Percentiles rank a stretch among this genome's conserved stretches.
These are phyloP conservation scores for Coelinius sp. DNA, from an alignment of 2,888 invertebrate genomes.

Conservation along the genomic window DNA sequence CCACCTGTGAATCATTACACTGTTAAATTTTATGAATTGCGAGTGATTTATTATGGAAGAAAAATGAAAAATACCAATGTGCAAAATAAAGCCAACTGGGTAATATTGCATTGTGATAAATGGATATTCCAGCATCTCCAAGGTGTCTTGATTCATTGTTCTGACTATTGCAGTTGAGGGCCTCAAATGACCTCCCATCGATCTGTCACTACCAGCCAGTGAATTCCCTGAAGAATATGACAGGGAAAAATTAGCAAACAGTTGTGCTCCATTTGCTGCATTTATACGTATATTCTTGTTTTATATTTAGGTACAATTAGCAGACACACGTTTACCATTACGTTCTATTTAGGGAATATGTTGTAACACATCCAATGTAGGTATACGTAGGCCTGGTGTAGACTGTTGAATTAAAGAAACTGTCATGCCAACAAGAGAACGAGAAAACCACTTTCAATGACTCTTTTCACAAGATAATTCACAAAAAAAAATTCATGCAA, in stretches of 20 bases:
- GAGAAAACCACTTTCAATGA: no score
- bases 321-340: conserved; percentile 2
- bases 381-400: background rate
- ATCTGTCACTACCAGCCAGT: conserved; percentile 77
- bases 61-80: conserved; percentile 78
- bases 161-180: conserved; percentile 74
- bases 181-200: conserved; percentile 75
- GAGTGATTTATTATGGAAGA: background rate
- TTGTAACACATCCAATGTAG: background rate
- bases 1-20: conserved; percentile 74
- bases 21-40: background rate
- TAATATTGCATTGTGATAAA: conserved; percentile 94
- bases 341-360: background rate
- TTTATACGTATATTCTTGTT: background rate
- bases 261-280: background rate
- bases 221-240: conserved; percentile 78
- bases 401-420: background rate
- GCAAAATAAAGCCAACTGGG: conserved; percentile 89
- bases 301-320: background rate
- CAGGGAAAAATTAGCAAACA: background rate
- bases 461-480: background rate
- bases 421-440: conserved; percentile 9
- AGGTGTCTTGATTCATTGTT: conserved; percentile 82
- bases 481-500: background rate
- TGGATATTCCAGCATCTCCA: conserved; percentile 95